phyloP scores from a whole-genome alignment of 2,797 vertebrate genomes.

The Pantherophis vulpinus region DNA sequence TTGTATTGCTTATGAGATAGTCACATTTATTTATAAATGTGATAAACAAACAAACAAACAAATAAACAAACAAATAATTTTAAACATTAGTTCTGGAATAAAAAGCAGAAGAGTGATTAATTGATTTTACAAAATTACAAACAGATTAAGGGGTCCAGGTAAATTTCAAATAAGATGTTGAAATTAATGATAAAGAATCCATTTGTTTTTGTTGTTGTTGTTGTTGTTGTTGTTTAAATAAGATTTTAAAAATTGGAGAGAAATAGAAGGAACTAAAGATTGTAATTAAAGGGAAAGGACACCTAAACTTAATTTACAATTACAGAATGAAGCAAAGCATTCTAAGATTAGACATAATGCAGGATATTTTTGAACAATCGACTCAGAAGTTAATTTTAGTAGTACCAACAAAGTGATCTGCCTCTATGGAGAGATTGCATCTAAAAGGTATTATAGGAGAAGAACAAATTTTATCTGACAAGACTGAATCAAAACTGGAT shows the following conservation, averaged over 20 bases:
- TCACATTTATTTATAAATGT: too few relatives aligned
- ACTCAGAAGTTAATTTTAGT: background rate
- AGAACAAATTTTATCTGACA: background rate
- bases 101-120: background rate
- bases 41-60: too few relatives aligned
- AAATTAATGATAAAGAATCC: background rate
- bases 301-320: background rate
- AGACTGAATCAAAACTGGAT: background rate
- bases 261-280: background rate
- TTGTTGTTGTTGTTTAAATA: background rate
- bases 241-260: background rate
- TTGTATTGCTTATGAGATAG: too few relatives aligned
- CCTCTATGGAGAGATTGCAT: background rate
- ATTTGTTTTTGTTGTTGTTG: background rate
- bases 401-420: background rate
- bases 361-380: background rate
- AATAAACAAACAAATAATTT: too few relatives aligned
- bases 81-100: background rate
- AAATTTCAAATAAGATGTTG: background rate
- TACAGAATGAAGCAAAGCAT: background rate
- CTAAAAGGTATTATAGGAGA: background rate
- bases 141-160: background rate
- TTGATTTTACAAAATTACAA: background rate
- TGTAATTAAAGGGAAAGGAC: background rate
- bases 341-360: background rate